Base-by-base conservation (phyloP, 2,888 invertebrate genomes). In the Pollenia labialis region DNA sequence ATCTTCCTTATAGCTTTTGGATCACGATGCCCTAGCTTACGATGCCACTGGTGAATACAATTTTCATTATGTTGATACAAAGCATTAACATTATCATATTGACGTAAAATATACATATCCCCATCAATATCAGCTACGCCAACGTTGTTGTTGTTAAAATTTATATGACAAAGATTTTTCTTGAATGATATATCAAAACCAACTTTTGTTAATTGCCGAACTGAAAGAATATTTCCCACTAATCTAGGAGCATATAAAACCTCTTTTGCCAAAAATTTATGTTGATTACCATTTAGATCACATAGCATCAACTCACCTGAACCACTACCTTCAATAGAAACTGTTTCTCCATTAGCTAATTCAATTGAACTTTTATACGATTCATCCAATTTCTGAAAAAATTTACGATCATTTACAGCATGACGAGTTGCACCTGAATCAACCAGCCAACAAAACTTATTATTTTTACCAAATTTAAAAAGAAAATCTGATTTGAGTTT, bases 211-310 rank as follows among this genome's bases (percentile, higher is more conserved):
- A 76, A 40, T 23, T 74, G 72, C 32, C 75, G 50, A 6, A 75
- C 75, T 40, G 54, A 80, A 50, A 87, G 23, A 14, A 88, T 23
- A 71, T 85, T 89, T 18, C 81, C 77, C 32, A 68, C 62, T 12
- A 88, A 23, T 42, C 72, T 54, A 7, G 88, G 88, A 32, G 79
- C 88, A 79, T 77, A 88, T 23, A 87, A 76, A 12, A 88, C 87
- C 48, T 89, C 77, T 52, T 18, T 81, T 8, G 58, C n/a, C 58
- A 16, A 44, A 44, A 48, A 56, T 54, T 44, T 69, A 46, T 60
- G 32, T 23, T 69, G 16, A 80, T 46, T 44, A 32, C 69, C 69
- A 9, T 8, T 3, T 14, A 32, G n/a, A 54, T 69, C 69, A 69
- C n/a, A n/a, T 8, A 69, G n/a, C 32, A 18, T 32, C 7, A 69